A percentile compares a stretch with the other conserved stretches of the same genome.
Conservation (phyloP, 2,113 vertebrate species). For the Gambusia affinis region DNA sequence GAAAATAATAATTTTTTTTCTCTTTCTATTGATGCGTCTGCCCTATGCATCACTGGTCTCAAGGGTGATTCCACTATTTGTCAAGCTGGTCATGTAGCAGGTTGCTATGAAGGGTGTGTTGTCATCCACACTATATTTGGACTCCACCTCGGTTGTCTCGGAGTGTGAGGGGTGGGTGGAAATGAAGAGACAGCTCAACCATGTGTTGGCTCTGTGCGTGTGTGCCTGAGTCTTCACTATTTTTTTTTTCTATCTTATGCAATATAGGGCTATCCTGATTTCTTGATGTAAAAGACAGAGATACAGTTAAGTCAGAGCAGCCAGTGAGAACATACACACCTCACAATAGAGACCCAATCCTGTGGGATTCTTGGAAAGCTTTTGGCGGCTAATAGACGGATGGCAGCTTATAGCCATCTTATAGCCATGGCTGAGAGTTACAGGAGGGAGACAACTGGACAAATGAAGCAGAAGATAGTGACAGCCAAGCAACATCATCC, state of each 20-base stretch:
- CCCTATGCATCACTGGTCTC: neutral
- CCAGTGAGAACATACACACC: slow-evolving; percentile 28
- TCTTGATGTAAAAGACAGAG: slow-evolving; percentile 20
- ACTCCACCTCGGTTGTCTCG: slow-evolving; percentile 38
- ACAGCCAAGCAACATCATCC: slow-evolving; percentile 23
- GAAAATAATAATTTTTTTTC: neutral
- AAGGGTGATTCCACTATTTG: slow-evolving; percentile 6
- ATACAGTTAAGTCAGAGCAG: slow-evolving; percentile 37
- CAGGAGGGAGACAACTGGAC: slow-evolving; percentile 44
- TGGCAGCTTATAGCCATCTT: slow-evolving; percentile 35
- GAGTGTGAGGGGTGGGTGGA: slow-evolving; percentile 44
- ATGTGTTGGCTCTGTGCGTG: neutral
- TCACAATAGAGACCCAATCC: slow-evolving; percentile 9
- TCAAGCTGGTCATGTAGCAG: slow-evolving; percentile 21
- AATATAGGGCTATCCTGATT: slow-evolving; percentile 29
- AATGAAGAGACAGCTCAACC: slow-evolving; percentile 37
- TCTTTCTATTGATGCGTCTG: neutral
- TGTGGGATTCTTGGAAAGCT: slow-evolving; percentile 40
- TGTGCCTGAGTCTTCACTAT: slow-evolving; percentile 7
- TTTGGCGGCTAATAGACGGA: slow-evolving; percentile 52
- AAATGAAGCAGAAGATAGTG: slow-evolving; percentile 37
- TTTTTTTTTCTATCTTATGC: slow-evolving; percentile 16
- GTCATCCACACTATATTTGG: slow-evolving; percentile 49
- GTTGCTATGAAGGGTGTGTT: slow-evolving; percentile 24
- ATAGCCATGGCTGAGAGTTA: slow-evolving; percentile 61